Conservation (phyloP, 92 coral and sea anemone genomes). For the Porites evermanni region DNA sequence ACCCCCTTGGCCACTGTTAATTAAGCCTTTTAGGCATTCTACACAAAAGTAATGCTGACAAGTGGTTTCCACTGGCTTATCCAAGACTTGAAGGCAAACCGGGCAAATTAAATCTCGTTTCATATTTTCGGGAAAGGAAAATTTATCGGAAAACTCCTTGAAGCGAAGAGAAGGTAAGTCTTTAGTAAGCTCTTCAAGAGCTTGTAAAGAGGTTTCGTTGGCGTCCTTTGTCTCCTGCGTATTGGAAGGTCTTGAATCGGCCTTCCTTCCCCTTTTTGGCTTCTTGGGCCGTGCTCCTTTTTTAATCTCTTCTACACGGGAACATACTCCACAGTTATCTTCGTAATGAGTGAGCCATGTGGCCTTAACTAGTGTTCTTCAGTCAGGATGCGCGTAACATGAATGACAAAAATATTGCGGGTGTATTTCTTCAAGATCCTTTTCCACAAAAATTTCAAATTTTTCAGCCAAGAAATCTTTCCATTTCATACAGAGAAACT, state of each 20-base stretch:
- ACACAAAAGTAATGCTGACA: too few relatives aligned
- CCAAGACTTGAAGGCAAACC: too few relatives aligned
- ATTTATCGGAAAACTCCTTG: too few relatives aligned
- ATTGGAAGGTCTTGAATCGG: not conserved
- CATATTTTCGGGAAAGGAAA: too few relatives aligned
- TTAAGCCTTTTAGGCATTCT: too few relatives aligned
- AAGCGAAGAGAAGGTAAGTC: too few relatives aligned
- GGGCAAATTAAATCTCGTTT: too few relatives aligned
- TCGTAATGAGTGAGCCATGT: slow-evolving; percentile 8
- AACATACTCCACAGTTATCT: not conserved
- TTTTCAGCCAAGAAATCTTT: not conserved
- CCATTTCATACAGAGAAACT: slow-evolving; percentile 7
- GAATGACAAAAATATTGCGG: slow-evolving; percentile 5
- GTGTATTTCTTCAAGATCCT: slow-evolving; percentile 8
- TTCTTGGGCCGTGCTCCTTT: slow-evolving; percentile 15
- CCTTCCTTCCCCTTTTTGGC: slow-evolving; percentile 6
- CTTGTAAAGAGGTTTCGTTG: too few relatives aligned
- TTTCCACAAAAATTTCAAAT: slow-evolving; percentile 1
- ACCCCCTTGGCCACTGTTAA: too few relatives aligned
- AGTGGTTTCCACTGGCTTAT: too few relatives aligned
- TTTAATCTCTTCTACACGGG: not conserved
- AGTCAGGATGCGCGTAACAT: slow-evolving; percentile 16
- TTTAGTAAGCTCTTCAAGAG: not conserved
- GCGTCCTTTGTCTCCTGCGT: not conserved
- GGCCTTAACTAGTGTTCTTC: not conserved